Conservation (phyloP, 35 echinoderm and acorn worm genomes). For the Chiridota heheva region DNA sequence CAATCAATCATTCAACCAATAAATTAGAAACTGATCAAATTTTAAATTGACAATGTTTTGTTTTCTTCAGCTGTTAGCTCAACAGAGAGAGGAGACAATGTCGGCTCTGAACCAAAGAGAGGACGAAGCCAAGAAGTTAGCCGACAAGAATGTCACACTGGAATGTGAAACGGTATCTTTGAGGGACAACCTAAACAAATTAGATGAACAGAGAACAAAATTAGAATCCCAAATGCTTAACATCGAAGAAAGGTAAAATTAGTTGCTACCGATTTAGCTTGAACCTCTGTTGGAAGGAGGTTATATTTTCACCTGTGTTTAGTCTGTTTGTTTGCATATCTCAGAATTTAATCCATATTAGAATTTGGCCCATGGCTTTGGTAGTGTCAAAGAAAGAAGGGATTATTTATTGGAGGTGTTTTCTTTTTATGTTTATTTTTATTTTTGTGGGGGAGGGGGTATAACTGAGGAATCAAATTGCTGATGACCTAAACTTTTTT, state of each 20-base stretch:
- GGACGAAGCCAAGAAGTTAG: constrained; percentile 60
- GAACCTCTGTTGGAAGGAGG: no score
- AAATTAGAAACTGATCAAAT: background rate
- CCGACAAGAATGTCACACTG: constrained; percentile 69
- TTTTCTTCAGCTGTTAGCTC: constrained; percentile 53
- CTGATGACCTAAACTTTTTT: no score
- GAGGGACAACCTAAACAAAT: constrained; percentile 69
- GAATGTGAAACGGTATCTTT: constrained; percentile 56
- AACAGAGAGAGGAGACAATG: constrained; percentile 69
- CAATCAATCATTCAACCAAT: background rate
- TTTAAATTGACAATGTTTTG: background rate
- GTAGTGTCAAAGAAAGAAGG: no score
- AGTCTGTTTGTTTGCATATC: no score
- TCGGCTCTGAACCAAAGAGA: constrained; percentile 59
- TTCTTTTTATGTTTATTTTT: no score
- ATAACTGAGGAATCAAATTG: no score
- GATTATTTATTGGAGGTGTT: no score
- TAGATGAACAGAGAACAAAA: constrained; percentile 72
- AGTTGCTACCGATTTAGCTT: background rate
- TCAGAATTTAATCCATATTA: no score
- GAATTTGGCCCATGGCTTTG: no score
- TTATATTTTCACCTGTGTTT: no score
- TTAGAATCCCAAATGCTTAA: constrained; percentile 62
- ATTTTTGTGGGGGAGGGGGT: no score
- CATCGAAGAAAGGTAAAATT: constrained; percentile 56